Conservation (phyloP, 2,888 invertebrate genomes). For the Adelphocoris suturalis region DNA sequence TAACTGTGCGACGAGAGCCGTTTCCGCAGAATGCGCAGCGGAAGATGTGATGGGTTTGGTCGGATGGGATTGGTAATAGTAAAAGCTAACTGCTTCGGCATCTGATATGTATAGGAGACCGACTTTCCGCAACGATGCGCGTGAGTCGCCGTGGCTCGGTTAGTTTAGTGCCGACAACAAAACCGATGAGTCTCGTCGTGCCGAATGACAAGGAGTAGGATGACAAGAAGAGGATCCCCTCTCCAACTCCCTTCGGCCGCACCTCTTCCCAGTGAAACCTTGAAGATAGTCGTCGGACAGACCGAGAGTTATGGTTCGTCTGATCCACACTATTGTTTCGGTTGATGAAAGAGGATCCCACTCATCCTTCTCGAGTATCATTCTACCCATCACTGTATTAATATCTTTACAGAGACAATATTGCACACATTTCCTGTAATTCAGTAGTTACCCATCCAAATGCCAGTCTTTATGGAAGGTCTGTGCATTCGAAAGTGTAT, state of each 20-base stretch:
- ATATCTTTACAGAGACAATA: too few relatives aligned
- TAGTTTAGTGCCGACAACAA: neutral
- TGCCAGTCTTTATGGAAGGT: too few relatives aligned
- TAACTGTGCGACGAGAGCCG: neutral
- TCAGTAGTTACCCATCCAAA: too few relatives aligned
- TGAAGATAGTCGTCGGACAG: neutral
- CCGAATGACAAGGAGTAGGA: neutral
- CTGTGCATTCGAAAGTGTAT: too few relatives aligned
- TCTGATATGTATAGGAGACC: slow-evolving; percentile 11
- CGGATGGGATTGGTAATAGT: slow-evolving; percentile 10
- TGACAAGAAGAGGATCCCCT: neutral
- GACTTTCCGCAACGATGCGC: slow-evolving; percentile 4
- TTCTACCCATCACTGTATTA: too few relatives aligned
- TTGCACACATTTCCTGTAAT: too few relatives aligned
- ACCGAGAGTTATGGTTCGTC: neutral
- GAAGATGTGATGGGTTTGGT: neutral
- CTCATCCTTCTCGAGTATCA: neutral
- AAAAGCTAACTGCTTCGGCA: neutral
- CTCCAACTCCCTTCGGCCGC: neutral
- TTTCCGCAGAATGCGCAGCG: neutral
- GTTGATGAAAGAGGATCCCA: slow-evolving; percentile 6
- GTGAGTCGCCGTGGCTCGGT: neutral
- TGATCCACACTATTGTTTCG: neutral
- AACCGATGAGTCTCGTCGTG: neutral
- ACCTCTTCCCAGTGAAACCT: neutral